Conservation (phyloP, 2,888 invertebrate species). For the Xylophagus ater region DNA sequence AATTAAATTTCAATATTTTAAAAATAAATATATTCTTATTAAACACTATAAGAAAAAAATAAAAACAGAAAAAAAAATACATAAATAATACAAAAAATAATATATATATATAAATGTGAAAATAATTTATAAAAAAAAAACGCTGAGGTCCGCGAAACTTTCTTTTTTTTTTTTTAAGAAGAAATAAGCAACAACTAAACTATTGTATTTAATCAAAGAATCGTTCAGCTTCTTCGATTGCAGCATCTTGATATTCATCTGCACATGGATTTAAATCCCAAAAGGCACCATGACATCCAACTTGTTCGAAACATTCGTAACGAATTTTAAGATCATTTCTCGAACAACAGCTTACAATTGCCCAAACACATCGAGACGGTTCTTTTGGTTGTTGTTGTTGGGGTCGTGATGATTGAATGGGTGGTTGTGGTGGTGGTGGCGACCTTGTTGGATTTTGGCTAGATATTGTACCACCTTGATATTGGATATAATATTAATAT, state of each 20-base stretch:
- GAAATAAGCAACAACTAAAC: too few relatives aligned
- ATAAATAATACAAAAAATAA: not conserved
- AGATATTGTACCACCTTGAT: conserved; percentile 1
- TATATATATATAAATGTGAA: not conserved
- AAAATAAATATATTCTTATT: too few relatives aligned
- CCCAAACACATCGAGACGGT: conserved; percentile 58
- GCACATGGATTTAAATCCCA: conserved; percentile 64
- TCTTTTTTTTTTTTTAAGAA: not conserved
- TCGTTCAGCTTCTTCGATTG: conserved; percentile 41
- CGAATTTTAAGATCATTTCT: conserved; percentile 40
- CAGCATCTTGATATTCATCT: conserved; percentile 46
- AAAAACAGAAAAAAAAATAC: not conserved
- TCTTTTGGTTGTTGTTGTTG: conserved; percentile 26
- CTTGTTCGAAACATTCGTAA: conserved; percentile 56
- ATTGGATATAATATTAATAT: not conserved
- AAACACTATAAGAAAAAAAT: not conserved
- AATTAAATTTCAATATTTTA: too few relatives aligned
- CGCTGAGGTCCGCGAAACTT: too few relatives aligned
- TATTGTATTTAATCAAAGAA: conserved; percentile 15
- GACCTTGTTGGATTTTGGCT: conserved; percentile 15
- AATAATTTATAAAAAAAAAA: not conserved
- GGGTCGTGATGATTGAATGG: conserved; percentile 11
- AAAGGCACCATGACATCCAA: conserved; percentile 60
- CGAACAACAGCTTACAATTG: conserved; percentile 63
- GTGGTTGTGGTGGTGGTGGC: conserved; percentile 20